Evolutionary conservation across 2,888 invertebrate species (phyloP), one percentile per base, ranked within the genome.

Genomic region (Panzeria rudis): DNA sequence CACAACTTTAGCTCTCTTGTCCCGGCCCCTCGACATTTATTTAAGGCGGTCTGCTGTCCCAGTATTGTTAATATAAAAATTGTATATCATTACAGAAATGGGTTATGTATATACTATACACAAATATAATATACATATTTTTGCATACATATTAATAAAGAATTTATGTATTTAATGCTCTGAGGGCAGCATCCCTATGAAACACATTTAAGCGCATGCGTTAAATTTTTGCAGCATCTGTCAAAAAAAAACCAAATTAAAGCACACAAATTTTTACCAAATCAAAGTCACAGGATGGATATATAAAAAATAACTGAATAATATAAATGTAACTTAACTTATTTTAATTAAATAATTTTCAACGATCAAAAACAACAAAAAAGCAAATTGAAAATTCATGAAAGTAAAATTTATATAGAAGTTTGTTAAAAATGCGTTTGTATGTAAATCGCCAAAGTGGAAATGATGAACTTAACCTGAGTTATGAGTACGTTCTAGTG

Each of bases 401-500:
- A 25, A 61, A 56, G n/a, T 50, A 35, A 38, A 23, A 75, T 29
- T 29, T 15, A 5, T 41, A 52, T 35, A 23, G 6, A 56, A 69
- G 13, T 29, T 79, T 38, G 4, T 35, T 47, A 20, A 35, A 77
- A 78, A 90, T 91, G 90, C 91, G 90, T 86, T 83, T 89, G 54
- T 64, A 90, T 88, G 89, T 88, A 79, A 89, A 89, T 85, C 89
- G 89, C 83, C 90, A 89, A 84, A 90, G 89, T 86, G 89, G 87
- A 84, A 78, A 47, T 56, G 47, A 64, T 85, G 81, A 85, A 69
- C 68, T 78, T 11, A 90, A 90, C 75, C 86, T 89, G 87, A 90
- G 89, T 87, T 90, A 90, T 79, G 91, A 91, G 91, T 91, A 89
- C 89, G 91, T 89, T 83, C 29, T 79, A 86, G 4, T 64, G 2